These are phyloP conservation scores for Manacus vitellinus DNA, from an alignment of 2,113 vertebrate genomes.

Conservation along the genomic window DNA sequence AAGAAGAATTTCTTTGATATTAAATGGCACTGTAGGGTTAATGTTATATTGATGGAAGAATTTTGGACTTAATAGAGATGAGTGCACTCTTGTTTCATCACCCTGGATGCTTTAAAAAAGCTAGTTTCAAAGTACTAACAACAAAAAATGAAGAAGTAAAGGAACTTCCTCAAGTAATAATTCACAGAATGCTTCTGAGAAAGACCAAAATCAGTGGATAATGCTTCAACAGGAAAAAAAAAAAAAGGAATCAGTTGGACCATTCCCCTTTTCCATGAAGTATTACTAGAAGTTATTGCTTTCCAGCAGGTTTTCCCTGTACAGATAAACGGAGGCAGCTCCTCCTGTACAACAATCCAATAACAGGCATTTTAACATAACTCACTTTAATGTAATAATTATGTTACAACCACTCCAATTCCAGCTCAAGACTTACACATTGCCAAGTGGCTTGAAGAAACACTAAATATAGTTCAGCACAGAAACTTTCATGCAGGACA, in stretches of 20 bases:
- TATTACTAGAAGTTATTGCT: neutral
- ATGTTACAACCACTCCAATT: neutral
- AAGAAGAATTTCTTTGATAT: neutral
- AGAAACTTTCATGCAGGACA: neutral
- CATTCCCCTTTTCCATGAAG: neutral
- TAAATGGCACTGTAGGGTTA: neutral
- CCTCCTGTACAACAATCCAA: neutral
- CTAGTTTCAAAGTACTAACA: neutral
- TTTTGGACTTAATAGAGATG: neutral
- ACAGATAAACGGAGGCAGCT: neutral
- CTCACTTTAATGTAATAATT: neutral
- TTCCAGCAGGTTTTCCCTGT: neutral
- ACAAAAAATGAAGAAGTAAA: neutral
- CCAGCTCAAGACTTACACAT: neutral
- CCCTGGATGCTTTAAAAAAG: neutral
- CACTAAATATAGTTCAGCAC: constrained; percentile 11
- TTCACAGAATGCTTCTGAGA: neutral
- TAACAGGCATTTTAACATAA: neutral
- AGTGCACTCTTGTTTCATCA: neutral
- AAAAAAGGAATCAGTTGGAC: neutral
- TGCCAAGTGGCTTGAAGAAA: neutral
- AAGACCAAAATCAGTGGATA: neutral
- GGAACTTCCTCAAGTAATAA: neutral
- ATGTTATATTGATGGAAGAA: neutral
- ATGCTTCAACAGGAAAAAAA: neutral